Base-by-base conservation (phyloP, 2,888 invertebrate genomes). In the Oasisia sp. region DNA sequence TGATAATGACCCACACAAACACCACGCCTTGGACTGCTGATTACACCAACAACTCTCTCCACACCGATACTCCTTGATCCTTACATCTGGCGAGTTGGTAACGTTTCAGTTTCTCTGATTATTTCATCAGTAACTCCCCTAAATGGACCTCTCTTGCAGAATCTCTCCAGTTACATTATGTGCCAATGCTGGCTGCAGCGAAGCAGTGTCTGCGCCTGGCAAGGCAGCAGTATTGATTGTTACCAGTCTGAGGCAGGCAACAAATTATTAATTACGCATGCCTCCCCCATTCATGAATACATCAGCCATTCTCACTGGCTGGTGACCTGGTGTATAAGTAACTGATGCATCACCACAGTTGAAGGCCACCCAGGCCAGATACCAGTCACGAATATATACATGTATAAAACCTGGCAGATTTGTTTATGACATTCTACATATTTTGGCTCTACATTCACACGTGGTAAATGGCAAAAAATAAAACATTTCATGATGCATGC, bases 231-330 rank as follows among this genome's bases (percentile, higher is more conserved):
- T 74, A 74, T 74, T 74, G 74, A 74, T 74, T 74, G 74, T 74
- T 74, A n/a, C 74, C 74, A 74, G 74, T 74, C 74, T 74, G 74
- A 19, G 27, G 74, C 74, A 19, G 19, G 74, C 74, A 74, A 74
- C 74, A 74, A 74, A 74, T 74, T 74, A 74, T 74, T 74, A 74
- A 74, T 74, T 74, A 74, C 74, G 74, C 27, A 74, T 74, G 74
- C 74, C 74, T 74, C 74, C 74, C 74, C 74, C 74, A 74, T 74
- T 74, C 74, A 74, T 74, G 74, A 74, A 74, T 74, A 19, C 74
- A 74, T 74, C 27, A 74, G 74, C 74, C 74, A 74, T 74, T 74
- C 74, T 74, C 74, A 27, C 38, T 19, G 27, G 74, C 74, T 74
- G 74, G 14, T 74, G 74, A n/a, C 19, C 74, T 27, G 74, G 7